Evolutionary conservation across 2,888 invertebrate genomes (phyloP).

Genomic region (Deroplatys truncata): DNA sequence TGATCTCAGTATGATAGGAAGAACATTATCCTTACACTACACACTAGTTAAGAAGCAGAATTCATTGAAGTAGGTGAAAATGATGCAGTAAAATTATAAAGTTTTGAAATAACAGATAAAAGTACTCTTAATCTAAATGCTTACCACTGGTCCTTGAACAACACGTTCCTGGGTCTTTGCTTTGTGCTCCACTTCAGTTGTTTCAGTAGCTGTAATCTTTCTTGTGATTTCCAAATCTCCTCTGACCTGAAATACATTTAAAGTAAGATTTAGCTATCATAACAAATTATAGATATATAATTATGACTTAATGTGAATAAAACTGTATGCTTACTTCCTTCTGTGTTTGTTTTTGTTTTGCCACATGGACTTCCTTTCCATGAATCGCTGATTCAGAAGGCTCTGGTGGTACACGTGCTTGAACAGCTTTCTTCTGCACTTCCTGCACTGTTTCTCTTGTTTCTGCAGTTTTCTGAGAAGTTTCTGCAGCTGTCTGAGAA

Average conservation of each 20-base stretch:
- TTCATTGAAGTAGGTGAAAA: too few species aligned
- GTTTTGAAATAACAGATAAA: neutral
- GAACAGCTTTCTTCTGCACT: constrained; percentile 14
- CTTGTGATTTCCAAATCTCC: constrained; percentile 87
- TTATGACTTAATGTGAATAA: neutral
- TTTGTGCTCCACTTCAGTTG: constrained; percentile 87
- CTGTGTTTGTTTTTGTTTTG: constrained; percentile 84
- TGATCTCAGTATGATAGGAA: neutral
- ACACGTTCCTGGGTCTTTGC: constrained; percentile 82
- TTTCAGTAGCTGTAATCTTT: constrained; percentile 89
- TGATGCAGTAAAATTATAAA: neutral
- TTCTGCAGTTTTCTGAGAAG: constrained; percentile 18
- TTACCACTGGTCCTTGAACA: constrained; percentile 70
- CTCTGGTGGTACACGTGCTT: constrained; percentile 50
- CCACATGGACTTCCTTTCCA: constrained; percentile 81
- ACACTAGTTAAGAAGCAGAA: neutral
- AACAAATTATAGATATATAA: neutral
- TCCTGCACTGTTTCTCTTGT: constrained; percentile 30
- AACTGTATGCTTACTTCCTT: constrained; percentile 56
- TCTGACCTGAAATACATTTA: constrained; percentile 46
- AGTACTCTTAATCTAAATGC: constrained; percentile 22
- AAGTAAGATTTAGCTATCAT: neutral
- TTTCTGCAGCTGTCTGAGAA: neutral
- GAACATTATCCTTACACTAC: neutral
- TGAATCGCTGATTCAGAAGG: constrained; percentile 83